Conservation (phyloP, 2,113 vertebrate genomes). For the Protomyctophum bolini region DNA sequence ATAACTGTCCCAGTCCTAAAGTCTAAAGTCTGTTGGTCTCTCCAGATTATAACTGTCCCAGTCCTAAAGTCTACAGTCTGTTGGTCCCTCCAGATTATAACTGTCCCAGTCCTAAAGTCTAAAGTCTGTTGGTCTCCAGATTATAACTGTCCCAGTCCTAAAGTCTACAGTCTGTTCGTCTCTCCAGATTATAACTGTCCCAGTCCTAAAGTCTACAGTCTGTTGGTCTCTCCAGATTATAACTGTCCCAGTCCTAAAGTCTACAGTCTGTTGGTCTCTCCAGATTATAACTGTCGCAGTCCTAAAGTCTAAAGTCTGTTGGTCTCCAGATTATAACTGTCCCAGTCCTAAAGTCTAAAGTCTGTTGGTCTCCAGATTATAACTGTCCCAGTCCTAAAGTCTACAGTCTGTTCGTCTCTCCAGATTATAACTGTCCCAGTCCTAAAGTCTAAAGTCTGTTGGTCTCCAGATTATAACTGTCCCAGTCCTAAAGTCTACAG, state of each 20-base stretch:
- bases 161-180: no score
- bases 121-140: no score
- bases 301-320: conserved; percentile 80
- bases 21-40: no score
- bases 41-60: conserved; percentile 70
- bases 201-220: conserved; percentile 71
- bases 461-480: conserved; percentile 73
- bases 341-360: conserved; percentile 71
- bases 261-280: no score
- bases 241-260: conserved; percentile 69
- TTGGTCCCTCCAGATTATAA: conserved; percentile 65
- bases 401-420: no score
- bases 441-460: conserved; percentile 80
- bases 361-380: conserved; percentile 68
- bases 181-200: conserved; percentile 72
- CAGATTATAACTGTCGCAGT: conserved; percentile 69
- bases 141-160: conserved; percentile 62
- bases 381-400: conserved; percentile 69
- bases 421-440: conserved; percentile 69
- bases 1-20: conserved; percentile 65
- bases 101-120: conserved; percentile 73
- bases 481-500: conserved; percentile 70
- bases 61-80: conserved; percentile 76
- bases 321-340: conserved; percentile 73
- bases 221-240: conserved; percentile 68